A percentile compares a stretch with the other conserved stretches of the same genome.
Evolutionary conservation across 2,113 vertebrate species (phyloP).

Genomic region (Tachysurus vachellii): DNA sequence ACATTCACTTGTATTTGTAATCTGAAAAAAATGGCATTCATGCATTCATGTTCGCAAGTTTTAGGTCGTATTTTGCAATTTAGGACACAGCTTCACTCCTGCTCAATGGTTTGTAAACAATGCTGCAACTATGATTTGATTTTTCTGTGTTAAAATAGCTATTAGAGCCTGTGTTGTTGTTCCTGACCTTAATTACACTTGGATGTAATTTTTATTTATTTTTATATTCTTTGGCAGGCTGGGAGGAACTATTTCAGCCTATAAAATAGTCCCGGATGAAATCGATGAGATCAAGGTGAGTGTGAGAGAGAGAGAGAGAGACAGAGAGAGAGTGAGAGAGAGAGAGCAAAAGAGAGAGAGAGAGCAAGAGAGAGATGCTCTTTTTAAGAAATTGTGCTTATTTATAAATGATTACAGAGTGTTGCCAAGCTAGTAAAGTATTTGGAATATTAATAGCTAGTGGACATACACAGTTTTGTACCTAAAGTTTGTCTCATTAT

Average conservation of each 20-base stretch:
- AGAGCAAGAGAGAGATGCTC: too few species aligned
- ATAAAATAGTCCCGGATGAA: conserved; percentile 99
- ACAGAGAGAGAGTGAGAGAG: too few species aligned
- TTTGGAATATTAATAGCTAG: background rate
- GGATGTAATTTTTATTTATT: conserved; percentile 51
- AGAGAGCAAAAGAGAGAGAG: too few species aligned
- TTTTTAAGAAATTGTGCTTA: background rate
- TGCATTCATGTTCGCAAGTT: background rate
- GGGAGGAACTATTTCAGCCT: conserved; percentile 95
- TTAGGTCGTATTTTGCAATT: background rate
- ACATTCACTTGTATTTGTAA: background rate
- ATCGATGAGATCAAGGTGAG: conserved; percentile 98
- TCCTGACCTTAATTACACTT: background rate
- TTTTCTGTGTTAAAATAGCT: background rate
- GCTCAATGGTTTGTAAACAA: background rate
- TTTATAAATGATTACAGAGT: background rate
- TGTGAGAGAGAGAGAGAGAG: background rate
- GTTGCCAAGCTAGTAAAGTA: background rate
- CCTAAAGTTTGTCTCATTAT: background rate
- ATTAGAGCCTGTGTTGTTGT: background rate
- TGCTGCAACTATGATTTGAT: background rate
- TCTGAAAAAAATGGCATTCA: background rate
- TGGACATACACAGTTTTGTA: background rate
- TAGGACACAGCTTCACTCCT: background rate
- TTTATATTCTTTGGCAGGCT: conserved; percentile 80